These are phyloP conservation scores for Eucera pruinosa DNA, from an alignment of 2,888 invertebrate genomes.

Conservation along the genomic window DNA sequence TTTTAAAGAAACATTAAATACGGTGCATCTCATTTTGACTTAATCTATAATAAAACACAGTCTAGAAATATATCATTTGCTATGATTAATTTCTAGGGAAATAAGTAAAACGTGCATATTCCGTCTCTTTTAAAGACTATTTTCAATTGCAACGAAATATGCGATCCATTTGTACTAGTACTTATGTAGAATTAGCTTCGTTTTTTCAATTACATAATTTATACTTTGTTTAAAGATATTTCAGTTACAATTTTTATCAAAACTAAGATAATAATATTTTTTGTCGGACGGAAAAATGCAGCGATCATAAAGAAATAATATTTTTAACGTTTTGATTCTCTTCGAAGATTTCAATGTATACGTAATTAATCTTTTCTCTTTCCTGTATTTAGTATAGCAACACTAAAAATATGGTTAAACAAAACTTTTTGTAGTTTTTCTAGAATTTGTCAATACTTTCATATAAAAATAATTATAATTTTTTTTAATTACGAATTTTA, in stretches of 20 bases:
- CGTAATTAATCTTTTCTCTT: neutral
- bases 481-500: constrained; percentile 9
- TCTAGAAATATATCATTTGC: constrained; percentile 31
- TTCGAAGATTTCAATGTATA: constrained; percentile 1
- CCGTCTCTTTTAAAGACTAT: neutral
- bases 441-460: constrained; percentile 1
- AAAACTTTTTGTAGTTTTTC: neutral
- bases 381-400: constrained; percentile 11
- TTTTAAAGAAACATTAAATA: constrained; percentile 7
- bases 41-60: constrained; percentile 31
- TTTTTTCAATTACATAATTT: constrained; percentile 25
- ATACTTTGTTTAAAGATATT: constrained; percentile 18
- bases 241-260: constrained; percentile 7
- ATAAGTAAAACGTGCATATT: constrained; percentile 45
- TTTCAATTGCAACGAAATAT: constrained; percentile 30
- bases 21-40: neutral
- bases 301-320: constrained; percentile 29
- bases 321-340: constrained; percentile 28
- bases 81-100: constrained; percentile 24
- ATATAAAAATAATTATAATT: constrained; percentile 37
- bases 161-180: constrained; percentile 46
- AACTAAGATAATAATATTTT: constrained; percentile 25
- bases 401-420: neutral
- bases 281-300: constrained; percentile 50
- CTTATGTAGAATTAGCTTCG: constrained; percentile 30